These are phyloP conservation scores for Hiodon alosoides DNA, from an alignment of 2,113 vertebrate genomes.

Conservation along the genomic window DNA sequence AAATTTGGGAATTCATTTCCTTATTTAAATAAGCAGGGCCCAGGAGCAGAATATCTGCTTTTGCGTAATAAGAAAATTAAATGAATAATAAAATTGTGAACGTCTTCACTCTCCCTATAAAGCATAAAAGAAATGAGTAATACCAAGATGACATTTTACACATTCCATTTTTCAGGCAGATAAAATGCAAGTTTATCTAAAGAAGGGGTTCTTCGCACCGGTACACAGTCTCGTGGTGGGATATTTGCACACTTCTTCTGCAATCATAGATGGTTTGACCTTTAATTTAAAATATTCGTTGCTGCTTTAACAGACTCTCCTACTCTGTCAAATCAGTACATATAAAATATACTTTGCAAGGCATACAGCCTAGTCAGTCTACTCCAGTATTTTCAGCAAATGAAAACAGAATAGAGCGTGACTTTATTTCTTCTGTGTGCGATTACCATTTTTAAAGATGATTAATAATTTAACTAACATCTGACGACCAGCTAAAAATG, in stretches of 20 bases:
- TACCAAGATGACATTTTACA: conserved; percentile 24
- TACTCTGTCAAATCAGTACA: background rate
- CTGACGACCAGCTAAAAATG: too few species aligned
- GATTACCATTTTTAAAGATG: too few species aligned
- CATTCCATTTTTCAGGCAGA: background rate
- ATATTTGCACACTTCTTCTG: background rate
- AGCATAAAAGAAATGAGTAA: conserved; percentile 27
- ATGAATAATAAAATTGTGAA: conserved; percentile 34
- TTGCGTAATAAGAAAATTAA: conserved; percentile 20
- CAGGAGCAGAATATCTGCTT: conserved; percentile 21
- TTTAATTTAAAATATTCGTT: background rate
- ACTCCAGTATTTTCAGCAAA: too few species aligned
- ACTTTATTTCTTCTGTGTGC: too few species aligned
- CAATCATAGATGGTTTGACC: background rate
- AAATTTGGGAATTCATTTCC: conserved; percentile 74
- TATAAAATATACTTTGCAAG: background rate
- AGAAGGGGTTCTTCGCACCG: background rate
- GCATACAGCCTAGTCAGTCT: background rate
- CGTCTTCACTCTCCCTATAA: conserved; percentile 14
- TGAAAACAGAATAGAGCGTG: too few species aligned
- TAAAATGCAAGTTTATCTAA: conserved; percentile 18
- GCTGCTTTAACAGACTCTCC: background rate
- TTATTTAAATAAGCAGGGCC: conserved; percentile 78
- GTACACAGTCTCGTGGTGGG: background rate
- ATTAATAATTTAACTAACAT: too few species aligned